phyloP scores from a whole-genome alignment of 2,888 invertebrate genomes.

The Hypomecis punctinalis region DNA sequence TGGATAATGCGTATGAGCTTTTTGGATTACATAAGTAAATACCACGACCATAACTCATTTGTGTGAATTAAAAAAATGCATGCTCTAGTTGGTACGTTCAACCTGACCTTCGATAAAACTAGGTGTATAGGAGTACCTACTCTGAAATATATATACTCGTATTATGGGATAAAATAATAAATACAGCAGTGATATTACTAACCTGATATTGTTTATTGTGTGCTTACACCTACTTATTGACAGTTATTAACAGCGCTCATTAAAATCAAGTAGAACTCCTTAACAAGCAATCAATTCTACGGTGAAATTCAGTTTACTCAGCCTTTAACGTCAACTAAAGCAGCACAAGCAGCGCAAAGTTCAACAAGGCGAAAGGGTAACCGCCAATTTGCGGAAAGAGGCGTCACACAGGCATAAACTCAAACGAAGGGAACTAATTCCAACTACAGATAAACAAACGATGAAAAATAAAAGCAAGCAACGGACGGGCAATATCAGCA shows the following conservation, averaged over 20 bases:
- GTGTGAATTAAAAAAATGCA: no score
- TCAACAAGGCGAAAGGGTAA: slow-evolving; percentile 36
- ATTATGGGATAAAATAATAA: no score
- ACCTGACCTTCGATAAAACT: no score
- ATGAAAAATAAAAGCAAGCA: slow-evolving; percentile 43
- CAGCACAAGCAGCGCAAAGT: slow-evolving; percentile 4
- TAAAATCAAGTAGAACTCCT: neutral
- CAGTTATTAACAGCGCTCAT: neutral
- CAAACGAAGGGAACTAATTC: slow-evolving; percentile 38
- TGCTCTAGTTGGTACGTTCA: no score
- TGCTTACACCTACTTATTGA: neutral
- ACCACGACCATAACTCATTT: no score
- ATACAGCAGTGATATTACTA: no score
- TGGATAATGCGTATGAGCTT: no score
- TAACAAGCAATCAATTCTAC: slow-evolving; percentile 6
- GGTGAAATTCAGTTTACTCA: neutral
- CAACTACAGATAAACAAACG: slow-evolving; percentile 40
- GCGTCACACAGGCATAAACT: slow-evolving; percentile 31
- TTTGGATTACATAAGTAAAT: no score
- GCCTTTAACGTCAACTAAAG: slow-evolving; percentile 7
- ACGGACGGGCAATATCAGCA: slow-evolving; percentile 54
- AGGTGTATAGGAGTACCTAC: no score
- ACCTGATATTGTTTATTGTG: neutral
- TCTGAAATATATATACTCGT: no score
- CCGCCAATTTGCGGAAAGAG: slow-evolving; percentile 42